Evolutionary conservation across 2,888 invertebrate genomes (phyloP).

Genomic region (Bombylius discolor): DNA sequence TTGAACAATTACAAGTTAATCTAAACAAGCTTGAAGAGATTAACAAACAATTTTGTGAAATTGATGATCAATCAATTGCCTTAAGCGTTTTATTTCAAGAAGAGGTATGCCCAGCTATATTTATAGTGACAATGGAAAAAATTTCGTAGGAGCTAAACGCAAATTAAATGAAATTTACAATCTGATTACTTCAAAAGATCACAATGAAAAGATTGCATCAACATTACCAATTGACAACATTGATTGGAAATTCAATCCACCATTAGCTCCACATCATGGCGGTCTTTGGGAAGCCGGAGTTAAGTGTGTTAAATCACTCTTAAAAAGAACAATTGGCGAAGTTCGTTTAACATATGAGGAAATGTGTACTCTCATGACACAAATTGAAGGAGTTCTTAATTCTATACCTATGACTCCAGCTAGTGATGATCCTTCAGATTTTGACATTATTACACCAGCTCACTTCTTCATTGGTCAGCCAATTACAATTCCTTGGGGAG

Average conservation of each 20-base stretch:
- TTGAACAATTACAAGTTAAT: too few species aligned
- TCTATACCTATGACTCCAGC: too few species aligned
- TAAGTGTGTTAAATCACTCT: not conserved
- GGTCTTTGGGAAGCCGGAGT: constrained; percentile 3
- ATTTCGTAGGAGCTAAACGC: constrained; percentile 1
- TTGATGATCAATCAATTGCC: not conserved
- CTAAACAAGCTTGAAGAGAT: too few species aligned
- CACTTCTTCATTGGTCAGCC: constrained; percentile 3
- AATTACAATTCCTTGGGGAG: too few species aligned
- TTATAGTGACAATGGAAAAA: not conserved
- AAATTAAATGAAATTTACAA: constrained; percentile 9
- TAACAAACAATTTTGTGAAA: too few species aligned
- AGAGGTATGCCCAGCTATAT: not conserved
- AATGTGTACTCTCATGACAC: constrained; percentile 13
- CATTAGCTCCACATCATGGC: not conserved
- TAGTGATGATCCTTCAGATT: constrained; percentile 1
- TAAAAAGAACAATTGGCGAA: not conserved
- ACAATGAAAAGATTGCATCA: too few species aligned
- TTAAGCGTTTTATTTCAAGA: not conserved
- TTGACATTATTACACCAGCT: not conserved
- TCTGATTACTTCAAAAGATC: constrained; percentile 2
- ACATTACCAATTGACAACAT: too few species aligned
- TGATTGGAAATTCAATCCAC: too few species aligned
- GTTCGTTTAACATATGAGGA: constrained; percentile 13
- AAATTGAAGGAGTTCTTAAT: too few species aligned